A percentile compares a stretch with the other conserved stretches of the same genome.
Conservation (phyloP, 2,113 vertebrate genomes). For the Marmota monax region DNA sequence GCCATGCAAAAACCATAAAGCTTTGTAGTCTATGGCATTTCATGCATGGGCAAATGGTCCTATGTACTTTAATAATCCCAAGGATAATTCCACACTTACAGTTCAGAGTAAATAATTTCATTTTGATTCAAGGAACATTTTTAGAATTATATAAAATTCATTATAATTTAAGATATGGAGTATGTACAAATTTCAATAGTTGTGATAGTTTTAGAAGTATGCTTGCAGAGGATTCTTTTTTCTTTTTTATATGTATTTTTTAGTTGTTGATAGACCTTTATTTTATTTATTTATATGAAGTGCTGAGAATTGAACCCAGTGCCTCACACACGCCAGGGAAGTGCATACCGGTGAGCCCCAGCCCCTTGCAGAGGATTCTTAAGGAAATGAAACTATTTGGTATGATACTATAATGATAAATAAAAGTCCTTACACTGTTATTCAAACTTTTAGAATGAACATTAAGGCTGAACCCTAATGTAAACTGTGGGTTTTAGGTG, state of each 20-base stretch:
- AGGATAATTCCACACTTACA: not conserved
- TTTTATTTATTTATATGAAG: too few species aligned
- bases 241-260: too few species aligned
- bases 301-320: too few species aligned
- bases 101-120: not conserved
- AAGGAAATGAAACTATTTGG: not conserved
- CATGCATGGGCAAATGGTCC: not conserved
- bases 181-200: not conserved
- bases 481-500: not conserved
- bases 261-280: too few species aligned
- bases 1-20: not conserved
- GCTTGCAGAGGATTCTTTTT: not conserved
- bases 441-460: not conserved
- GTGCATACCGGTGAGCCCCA: too few species aligned
- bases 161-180: not conserved
- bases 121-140: not conserved
- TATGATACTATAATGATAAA: not conserved
- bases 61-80: not conserved
- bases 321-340: too few species aligned
- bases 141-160: constrained; percentile 19
- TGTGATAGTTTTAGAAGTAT: not conserved
- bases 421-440: not conserved
- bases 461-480: not conserved
- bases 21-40: not conserved
- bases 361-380: not conserved